A percentile compares a stretch with the other conserved stretches of the same genome.
These are phyloP conservation scores for Notothenia coriiceps DNA, from an alignment of 2,113 vertebrate species.

Conservation along the genomic window DNA sequence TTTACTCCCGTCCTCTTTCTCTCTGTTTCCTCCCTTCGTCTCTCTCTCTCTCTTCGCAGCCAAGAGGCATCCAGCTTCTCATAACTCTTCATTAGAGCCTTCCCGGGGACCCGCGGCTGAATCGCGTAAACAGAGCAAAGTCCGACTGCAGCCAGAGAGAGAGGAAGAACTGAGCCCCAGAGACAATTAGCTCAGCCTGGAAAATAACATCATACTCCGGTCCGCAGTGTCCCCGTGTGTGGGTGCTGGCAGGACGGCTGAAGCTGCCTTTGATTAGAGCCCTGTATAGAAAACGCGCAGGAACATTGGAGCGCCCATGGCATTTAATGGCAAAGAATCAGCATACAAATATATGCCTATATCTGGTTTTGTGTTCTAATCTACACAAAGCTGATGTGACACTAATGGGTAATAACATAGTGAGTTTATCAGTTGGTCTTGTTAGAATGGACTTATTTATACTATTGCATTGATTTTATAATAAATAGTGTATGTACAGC, in stretches of 20 bases:
- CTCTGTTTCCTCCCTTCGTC: slow-evolving; percentile 10
- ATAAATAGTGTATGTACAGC: not conserved
- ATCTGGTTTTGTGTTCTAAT: slow-evolving; percentile 6
- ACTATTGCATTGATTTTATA: not conserved
- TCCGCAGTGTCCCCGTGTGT: slow-evolving; percentile 57
- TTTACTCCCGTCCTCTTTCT: slow-evolving; percentile 38
- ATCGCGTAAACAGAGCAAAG: slow-evolving; percentile 71
- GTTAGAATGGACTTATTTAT: not conserved
- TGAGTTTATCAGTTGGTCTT: not conserved
- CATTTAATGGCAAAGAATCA: slow-evolving; percentile 47
- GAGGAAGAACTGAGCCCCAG: slow-evolving; percentile 64
- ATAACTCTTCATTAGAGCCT: slow-evolving; percentile 83
- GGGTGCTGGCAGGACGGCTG: slow-evolving; percentile 47
- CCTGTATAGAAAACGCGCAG: slow-evolving; percentile 53
- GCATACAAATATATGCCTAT: slow-evolving; percentile 21
- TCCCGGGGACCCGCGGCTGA: slow-evolving; percentile 65
- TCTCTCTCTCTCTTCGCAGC: slow-evolving; percentile 65
- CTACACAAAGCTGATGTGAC: not conserved
- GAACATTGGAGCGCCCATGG: slow-evolving; percentile 18
- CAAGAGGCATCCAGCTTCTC: slow-evolving; percentile 76
- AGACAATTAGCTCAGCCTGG: slow-evolving; percentile 82
- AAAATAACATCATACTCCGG: slow-evolving; percentile 80
- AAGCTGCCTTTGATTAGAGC: slow-evolving; percentile 69
- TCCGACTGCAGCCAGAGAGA: slow-evolving; percentile 66
- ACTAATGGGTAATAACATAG: not conserved